Evolutionary conservation across 2,888 invertebrate species (phyloP).

Genomic region (Rotaria magnacalcarata): DNA sequence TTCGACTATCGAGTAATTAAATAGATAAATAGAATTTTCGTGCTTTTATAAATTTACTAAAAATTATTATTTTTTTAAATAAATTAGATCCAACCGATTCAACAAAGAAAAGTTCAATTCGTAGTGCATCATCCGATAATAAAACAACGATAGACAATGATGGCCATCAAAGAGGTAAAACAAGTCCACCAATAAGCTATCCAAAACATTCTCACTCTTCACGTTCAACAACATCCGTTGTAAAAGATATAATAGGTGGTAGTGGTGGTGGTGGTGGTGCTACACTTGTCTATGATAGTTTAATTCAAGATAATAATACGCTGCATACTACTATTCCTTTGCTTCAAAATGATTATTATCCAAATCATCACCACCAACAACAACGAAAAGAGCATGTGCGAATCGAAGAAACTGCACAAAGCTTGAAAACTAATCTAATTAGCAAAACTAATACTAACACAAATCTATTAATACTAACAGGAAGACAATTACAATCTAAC

Average conservation of each 20-base stretch:
- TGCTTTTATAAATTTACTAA: neutral
- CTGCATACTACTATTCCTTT: neutral
- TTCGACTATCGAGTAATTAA: neutral
- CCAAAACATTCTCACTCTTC: neutral
- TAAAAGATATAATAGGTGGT: neutral
- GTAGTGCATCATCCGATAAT: neutral
- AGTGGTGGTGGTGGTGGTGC: constrained; percentile 3
- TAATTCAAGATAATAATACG: neutral
- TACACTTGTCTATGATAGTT: constrained; percentile 16
- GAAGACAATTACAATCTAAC: neutral
- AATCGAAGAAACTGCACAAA: neutral
- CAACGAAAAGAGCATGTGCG: neutral
- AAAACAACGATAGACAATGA: neutral
- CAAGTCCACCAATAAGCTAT: neutral
- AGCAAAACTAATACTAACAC: neutral
- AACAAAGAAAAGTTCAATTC: neutral
- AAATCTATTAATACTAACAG: neutral
- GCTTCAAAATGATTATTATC: neutral
- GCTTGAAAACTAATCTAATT: neutral
- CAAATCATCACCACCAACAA: neutral
- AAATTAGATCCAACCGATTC: neutral
- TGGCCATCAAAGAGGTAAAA: neutral
- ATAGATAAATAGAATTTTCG: neutral
- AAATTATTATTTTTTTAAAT: too few species aligned
- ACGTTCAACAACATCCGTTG: neutral